Percentiles rank a stretch among this genome's conserved stretches.
Conservation (phyloP, 2,797 vertebrate species). For the Coregonus ussuriensis region DNA sequence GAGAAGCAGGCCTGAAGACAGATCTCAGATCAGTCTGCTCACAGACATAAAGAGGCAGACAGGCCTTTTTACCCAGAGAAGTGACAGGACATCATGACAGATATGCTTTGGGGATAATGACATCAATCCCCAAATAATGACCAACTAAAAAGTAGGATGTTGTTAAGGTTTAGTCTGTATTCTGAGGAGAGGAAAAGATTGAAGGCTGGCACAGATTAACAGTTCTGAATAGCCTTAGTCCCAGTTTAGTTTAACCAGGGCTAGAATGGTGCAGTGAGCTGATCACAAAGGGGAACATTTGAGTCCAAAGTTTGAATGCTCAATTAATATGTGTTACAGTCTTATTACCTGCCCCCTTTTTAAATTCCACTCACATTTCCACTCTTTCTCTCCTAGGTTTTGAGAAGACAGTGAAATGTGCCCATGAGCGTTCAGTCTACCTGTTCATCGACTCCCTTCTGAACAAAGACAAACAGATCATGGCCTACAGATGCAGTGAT, state of each 20-base stretch:
- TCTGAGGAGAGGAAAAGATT: constrained; percentile 2
- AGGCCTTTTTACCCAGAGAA: constrained; percentile 31
- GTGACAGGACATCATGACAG: constrained; percentile 45
- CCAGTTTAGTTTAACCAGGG: neutral
- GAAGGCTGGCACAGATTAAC: neutral
- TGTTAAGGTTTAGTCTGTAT: constrained; percentile 8
- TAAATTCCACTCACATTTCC: neutral
- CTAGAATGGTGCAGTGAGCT: neutral
- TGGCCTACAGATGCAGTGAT: constrained; percentile 86
- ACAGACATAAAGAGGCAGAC: constrained; percentile 39
- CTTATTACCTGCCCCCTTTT: neutral
- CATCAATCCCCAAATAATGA: constrained; percentile 40
- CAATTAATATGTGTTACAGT: neutral
- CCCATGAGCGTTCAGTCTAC: constrained; percentile 91
- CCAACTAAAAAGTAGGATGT: constrained; percentile 4
- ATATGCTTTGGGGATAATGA: constrained; percentile 40
- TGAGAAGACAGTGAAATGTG: constrained; percentile 88
- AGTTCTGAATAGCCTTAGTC: neutral
- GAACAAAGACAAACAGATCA: constrained; percentile 81
- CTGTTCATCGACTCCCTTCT: constrained; percentile 92
- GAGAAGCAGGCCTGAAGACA: constrained; percentile 19
- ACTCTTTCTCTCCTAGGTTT: constrained; percentile 60
- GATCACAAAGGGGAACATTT: neutral
- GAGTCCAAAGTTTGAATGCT: neutral
- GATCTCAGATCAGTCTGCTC: constrained; percentile 29